These are phyloP conservation scores for Silurus meridionalis DNA, from an alignment of 2,113 vertebrate species.

Conservation along the genomic window DNA sequence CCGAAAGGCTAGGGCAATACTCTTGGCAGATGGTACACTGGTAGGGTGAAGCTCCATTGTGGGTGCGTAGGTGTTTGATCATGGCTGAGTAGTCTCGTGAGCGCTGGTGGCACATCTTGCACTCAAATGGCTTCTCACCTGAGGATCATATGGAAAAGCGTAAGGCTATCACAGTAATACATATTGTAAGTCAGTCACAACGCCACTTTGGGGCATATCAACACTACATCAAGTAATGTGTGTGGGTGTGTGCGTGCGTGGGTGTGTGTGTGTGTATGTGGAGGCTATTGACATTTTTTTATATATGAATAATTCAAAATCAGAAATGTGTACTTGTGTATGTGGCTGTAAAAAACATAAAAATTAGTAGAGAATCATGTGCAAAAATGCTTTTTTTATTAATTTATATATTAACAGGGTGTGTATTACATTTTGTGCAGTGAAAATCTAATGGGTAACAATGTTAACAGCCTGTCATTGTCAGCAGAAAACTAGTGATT, in stretches of 20 bases:
- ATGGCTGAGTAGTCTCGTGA: slow-evolving; percentile 99
- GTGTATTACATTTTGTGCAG: background rate
- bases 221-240: background rate
- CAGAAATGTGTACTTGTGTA: background rate
- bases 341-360: background rate
- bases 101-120: slow-evolving; percentile 97
- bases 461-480: slow-evolving; percentile 17
- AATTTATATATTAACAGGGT: too few relatives aligned
- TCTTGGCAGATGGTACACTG: slow-evolving; percentile 99
- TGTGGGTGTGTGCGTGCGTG: background rate
- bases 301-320: background rate
- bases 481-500: slow-evolving; percentile 65
- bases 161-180: background rate
- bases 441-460: background rate
- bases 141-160: slow-evolving; percentile 11
- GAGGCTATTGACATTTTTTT: background rate
- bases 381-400: background rate
- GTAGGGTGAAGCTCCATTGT: slow-evolving; percentile 98
- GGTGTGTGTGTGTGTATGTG: too few relatives aligned
- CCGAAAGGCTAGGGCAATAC: slow-evolving; percentile 97
- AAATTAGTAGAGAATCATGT: too few relatives aligned
- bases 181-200: background rate
- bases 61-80: slow-evolving; percentile 98
- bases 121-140: slow-evolving; percentile 99
- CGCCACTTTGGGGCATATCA: background rate